Conservation (phyloP, 2,113 vertebrate species). For the Chlorocebus sabaeus region DNA sequence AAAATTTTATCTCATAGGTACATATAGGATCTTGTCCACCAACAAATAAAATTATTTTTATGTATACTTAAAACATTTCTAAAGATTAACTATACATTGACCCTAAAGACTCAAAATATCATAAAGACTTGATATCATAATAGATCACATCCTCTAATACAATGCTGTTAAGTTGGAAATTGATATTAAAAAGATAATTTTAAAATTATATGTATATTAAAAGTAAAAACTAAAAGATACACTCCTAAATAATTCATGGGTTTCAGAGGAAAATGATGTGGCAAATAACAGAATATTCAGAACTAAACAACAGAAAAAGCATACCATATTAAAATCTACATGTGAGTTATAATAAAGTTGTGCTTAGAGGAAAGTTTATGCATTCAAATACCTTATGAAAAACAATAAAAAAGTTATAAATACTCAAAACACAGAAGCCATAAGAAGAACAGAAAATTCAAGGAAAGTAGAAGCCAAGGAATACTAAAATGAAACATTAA, state of each 20-base stretch:
- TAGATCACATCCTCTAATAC: neutral
- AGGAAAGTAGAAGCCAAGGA: neutral
- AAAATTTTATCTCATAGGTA: neutral
- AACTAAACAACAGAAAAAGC: neutral
- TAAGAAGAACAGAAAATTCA: neutral
- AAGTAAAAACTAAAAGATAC: neutral
- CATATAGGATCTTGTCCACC: neutral
- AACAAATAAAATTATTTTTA: constrained; percentile 18
- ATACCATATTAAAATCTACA: neutral
- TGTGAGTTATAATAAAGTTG: neutral
- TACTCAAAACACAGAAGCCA: neutral
- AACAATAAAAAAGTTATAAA: neutral
- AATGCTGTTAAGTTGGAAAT: neutral
- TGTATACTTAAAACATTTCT: neutral
- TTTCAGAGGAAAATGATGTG: neutral
- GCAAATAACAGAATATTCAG: neutral
- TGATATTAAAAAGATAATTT: neutral
- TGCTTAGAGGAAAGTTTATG: neutral
- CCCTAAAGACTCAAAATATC: neutral
- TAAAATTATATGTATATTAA: neutral
- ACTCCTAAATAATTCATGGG: neutral
- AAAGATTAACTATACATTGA: neutral
- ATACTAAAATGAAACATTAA: neutral
- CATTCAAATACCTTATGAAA: neutral
- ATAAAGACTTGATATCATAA: neutral